Evolutionary conservation across 2,797 vertebrate genomes (phyloP), one percentile per base, ranked within the genome.

Genomic region (Acanthiza pusilla): DNA sequence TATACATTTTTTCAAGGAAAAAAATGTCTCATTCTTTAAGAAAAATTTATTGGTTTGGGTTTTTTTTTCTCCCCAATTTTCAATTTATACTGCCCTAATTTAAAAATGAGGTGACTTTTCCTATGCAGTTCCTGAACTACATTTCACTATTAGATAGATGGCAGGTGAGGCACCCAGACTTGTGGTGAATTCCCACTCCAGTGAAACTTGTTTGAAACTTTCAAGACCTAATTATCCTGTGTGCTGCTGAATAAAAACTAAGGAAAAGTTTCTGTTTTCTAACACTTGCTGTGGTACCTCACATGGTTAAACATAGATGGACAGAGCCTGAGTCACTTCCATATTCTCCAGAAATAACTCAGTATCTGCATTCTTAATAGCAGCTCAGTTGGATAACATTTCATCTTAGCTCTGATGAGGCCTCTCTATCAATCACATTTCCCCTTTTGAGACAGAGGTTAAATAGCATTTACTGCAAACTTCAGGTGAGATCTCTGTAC

Each of bases 31-130:
- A 8, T 82, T 95, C 13, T 85, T 93, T 66, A 54, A 57, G 68
- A 30, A 85, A 71, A 61, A 57, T 17, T 7, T 62, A 8, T 47
- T 53, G 16, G 2, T 51, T 36, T 16, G 1, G 1, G 47, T 22
- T 63, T 25, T 54, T 22, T 63, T 25, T 13, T 29, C 3, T 8
- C 8, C 8, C 12, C 10, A 34, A 1, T 78, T 88, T 78, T 54
- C 20, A 60, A 10, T 93, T 72, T 88, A 18, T 62, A 38, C 4
- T 78, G 26, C 27, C 48, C 73, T 60, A 87, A 45, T 89, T 94
- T 84, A 75, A 93, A 77, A 73, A 75, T 65, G 54, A 89, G 67
- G 25, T 91, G 42, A 91, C 80, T 94, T 47, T 91, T 94, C 73
- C 53, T 91, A 11, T 84, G 40, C 14, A 62, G 38, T 68, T 77